These are phyloP conservation scores for Galendromus occidentalis DNA, from an alignment of 1,140 invertebrate species.

Conservation along the genomic window DNA sequence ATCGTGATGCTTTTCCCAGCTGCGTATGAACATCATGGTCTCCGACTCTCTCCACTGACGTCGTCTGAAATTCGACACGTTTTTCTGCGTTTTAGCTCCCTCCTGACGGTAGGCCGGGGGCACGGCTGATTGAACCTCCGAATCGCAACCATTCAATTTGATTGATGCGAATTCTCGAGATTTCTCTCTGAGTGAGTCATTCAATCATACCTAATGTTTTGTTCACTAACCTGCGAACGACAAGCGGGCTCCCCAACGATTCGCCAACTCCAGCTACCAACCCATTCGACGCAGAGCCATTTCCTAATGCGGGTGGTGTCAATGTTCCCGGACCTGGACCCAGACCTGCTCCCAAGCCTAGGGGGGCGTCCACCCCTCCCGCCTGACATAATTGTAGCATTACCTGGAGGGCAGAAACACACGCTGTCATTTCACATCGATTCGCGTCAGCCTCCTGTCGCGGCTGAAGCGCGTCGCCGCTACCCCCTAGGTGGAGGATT, in stretches of 20 bases:
- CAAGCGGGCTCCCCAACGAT: not conserved
- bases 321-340: too few relatives aligned
- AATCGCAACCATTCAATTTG: not conserved
- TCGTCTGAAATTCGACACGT: not conserved
- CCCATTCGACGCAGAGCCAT: too few relatives aligned
- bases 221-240: constrained; percentile 1
- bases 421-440: too few relatives aligned
- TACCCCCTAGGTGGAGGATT: too few relatives aligned
- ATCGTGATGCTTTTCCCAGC: constrained; percentile 2
- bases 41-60: constrained; percentile 1
- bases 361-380: not conserved
- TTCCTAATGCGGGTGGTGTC: too few relatives aligned
- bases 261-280: not conserved
- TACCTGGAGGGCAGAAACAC: not conserved
- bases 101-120: not conserved
- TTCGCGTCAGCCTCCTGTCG: too few relatives aligned
- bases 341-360: not conserved
- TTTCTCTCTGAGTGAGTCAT: not conserved
- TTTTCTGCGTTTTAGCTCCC: not conserved
- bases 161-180: not conserved
- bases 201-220: not conserved
- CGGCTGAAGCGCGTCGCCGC: too few relatives aligned
- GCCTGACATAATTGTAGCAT: constrained; percentile 11
- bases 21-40: constrained; percentile 4
- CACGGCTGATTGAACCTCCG: not conserved